Evolutionary conservation across 1,140 invertebrate genomes (phyloP).

Genomic region (Latrodectus geometricus): DNA sequence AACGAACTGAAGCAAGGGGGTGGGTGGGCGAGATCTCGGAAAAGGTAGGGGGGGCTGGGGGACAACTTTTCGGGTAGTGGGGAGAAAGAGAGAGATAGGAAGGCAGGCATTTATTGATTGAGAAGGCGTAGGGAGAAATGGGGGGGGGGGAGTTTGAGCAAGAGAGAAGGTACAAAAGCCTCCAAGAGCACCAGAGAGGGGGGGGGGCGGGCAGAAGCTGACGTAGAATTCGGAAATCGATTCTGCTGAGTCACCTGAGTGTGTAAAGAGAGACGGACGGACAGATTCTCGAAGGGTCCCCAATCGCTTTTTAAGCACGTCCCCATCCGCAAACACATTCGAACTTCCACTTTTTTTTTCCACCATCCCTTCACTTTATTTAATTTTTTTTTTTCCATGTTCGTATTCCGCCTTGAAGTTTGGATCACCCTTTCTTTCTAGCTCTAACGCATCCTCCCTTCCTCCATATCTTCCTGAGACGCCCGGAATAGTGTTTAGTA

Average conservation of each 20-base stretch:
- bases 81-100: constrained; percentile 26
- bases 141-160: background rate
- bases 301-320: constrained; percentile 59
- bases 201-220: background rate
- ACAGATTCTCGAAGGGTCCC: constrained; percentile 43
- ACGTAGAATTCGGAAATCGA: constrained; percentile 57
- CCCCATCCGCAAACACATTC: constrained; percentile 54
- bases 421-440: too few relatives aligned
- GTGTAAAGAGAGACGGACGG: constrained; percentile 51
- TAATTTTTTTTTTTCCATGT: background rate
- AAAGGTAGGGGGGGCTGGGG: too few relatives aligned
- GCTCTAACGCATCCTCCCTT: too few relatives aligned
- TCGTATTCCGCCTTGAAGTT: too few relatives aligned
- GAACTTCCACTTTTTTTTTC: constrained; percentile 13
- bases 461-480: too few relatives aligned
- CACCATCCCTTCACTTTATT: background rate
- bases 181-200: background rate
- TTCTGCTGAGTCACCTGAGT: constrained; percentile 55
- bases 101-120: constrained; percentile 58
- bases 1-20: background rate
- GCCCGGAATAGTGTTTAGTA: too few relatives aligned
- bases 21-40: background rate
- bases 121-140: background rate
- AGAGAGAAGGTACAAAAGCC: constrained; percentile 20
- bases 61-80: background rate